phyloP scores from a whole-genome alignment of 2,888 invertebrate species.

The Reticulitermes lucifugus region DNA sequence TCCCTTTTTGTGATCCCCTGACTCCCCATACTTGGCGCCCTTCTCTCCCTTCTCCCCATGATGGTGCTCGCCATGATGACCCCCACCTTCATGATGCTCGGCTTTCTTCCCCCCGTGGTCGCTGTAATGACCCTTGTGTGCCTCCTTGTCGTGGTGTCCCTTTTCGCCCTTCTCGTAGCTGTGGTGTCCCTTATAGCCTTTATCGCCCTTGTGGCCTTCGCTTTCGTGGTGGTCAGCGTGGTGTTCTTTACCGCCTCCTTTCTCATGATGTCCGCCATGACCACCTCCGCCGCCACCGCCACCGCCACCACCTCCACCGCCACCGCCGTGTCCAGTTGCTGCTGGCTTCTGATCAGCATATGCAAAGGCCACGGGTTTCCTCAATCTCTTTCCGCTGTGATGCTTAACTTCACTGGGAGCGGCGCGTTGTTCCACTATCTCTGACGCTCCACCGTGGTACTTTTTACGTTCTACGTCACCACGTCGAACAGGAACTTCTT shows the following conservation, averaged over 20 bases:
- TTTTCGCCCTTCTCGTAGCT: slow-evolving; percentile 73
- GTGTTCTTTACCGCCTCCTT: slow-evolving; percentile 70
- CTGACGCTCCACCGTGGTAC: slow-evolving; percentile 66
- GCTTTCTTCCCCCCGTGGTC: slow-evolving; percentile 74
- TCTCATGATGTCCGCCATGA: slow-evolving; percentile 55
- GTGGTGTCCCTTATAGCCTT: slow-evolving; percentile 74
- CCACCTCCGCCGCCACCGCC: background rate
- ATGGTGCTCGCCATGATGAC: slow-evolving; percentile 65
- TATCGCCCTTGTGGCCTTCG: slow-evolving; percentile 73
- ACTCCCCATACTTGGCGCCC: slow-evolving; percentile 67
- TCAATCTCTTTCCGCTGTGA: background rate
- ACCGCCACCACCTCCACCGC: background rate
- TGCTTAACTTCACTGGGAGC: background rate
- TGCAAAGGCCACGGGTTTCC: slow-evolving; percentile 10
- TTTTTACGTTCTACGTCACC: background rate
- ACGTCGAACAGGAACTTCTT: background rate
- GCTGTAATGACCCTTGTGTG: slow-evolving; percentile 72
- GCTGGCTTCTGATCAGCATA: slow-evolving; percentile 24
- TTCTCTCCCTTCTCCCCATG: slow-evolving; percentile 64
- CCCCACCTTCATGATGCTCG: slow-evolving; percentile 68
- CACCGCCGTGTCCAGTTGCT: slow-evolving; percentile 9
- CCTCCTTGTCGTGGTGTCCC: slow-evolving; percentile 77
- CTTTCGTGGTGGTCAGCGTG: slow-evolving; percentile 68
- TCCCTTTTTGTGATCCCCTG: slow-evolving; percentile 78
- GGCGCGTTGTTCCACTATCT: background rate